These are phyloP conservation scores for Lycophotia porphyrea DNA, from an alignment of 2,888 invertebrate genomes.

Conservation along the genomic window DNA sequence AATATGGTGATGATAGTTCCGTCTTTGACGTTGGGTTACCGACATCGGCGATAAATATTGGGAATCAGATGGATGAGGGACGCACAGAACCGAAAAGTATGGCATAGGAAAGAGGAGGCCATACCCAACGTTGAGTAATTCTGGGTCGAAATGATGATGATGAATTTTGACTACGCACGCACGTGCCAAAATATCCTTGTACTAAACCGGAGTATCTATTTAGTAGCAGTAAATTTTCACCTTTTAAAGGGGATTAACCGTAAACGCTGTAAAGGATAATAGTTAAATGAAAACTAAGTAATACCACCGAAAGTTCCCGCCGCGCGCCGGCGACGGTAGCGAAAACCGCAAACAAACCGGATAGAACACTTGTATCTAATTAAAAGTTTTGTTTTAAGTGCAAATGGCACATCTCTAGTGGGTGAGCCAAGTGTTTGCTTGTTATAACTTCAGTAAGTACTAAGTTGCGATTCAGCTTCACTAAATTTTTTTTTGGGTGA, in stretches of 20 bases:
- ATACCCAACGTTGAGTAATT: neutral
- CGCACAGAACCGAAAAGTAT: neutral
- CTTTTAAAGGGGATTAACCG: neutral
- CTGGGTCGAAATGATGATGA: neutral
- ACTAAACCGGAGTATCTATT: no score
- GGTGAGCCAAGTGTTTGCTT: constrained; percentile 72
- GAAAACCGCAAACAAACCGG: constrained; percentile 64
- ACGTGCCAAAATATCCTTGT: neutral
- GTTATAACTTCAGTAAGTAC: constrained; percentile 73
- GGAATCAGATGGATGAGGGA: neutral
- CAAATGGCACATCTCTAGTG: constrained; percentile 73
- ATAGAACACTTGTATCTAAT: constrained; percentile 71
- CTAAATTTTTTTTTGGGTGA: constrained; percentile 20
- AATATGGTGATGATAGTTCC: neutral
- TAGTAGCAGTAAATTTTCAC: neutral
- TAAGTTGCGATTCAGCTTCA: constrained; percentile 51
- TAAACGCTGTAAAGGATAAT: constrained; percentile 17
- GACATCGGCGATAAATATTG: neutral
- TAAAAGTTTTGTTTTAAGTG: constrained; percentile 77
- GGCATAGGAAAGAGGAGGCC: neutral
- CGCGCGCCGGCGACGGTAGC: constrained; percentile 9
- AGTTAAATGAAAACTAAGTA: constrained; percentile 47
- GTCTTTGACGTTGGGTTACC: neutral
- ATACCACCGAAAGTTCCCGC: constrained; percentile 39
- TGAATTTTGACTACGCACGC: fast-evolving